These are phyloP conservation scores for Lamellibrachia satsuma DNA, from an alignment of 2,888 invertebrate genomes.

Conservation along the genomic window DNA sequence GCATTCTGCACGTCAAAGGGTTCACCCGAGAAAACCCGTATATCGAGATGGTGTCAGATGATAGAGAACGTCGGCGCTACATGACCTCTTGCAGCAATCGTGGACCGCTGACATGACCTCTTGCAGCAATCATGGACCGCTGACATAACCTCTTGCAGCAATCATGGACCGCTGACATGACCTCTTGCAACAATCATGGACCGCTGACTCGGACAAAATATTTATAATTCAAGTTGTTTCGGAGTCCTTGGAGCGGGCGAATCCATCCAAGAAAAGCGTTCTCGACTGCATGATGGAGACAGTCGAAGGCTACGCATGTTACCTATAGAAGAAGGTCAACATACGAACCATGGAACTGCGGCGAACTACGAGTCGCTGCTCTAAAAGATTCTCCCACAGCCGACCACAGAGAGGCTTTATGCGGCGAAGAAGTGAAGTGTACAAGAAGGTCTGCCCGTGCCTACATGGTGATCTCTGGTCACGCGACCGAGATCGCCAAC, in stretches of 20 bases:
- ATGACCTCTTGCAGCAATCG: conserved; percentile 38
- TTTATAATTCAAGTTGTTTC: conserved; percentile 51
- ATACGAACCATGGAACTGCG: conserved; percentile 49
- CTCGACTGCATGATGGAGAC: conserved; percentile 62
- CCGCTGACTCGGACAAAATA: conserved; percentile 44
- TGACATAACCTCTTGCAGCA: conserved; percentile 42
- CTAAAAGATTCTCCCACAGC: conserved; percentile 45
- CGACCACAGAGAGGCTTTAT: conserved; percentile 36
- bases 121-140: conserved; percentile 54
- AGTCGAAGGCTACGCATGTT: conserved; percentile 55
- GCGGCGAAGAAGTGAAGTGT: conserved; percentile 21
- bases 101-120: conserved; percentile 53
- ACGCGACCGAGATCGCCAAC: conserved; percentile 30
- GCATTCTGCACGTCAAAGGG: conserved; percentile 52
- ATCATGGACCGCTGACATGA: conserved; percentile 43
- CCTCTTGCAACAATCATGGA: conserved; percentile 53
- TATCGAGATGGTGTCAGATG: conserved; percentile 45
- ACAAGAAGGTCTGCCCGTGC: conserved; percentile 33
- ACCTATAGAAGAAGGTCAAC: conserved; percentile 53
- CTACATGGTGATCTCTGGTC: too few species aligned
- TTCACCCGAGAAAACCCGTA: conserved; percentile 56
- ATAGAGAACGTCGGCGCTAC: conserved; percentile 49
- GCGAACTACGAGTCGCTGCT: conserved; percentile 46
- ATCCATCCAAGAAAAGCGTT: conserved; percentile 51
- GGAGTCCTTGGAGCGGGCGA: conserved; percentile 46